Conservation (phyloP, 2,888 invertebrate genomes). For the Temnothorax unifasciatus region DNA sequence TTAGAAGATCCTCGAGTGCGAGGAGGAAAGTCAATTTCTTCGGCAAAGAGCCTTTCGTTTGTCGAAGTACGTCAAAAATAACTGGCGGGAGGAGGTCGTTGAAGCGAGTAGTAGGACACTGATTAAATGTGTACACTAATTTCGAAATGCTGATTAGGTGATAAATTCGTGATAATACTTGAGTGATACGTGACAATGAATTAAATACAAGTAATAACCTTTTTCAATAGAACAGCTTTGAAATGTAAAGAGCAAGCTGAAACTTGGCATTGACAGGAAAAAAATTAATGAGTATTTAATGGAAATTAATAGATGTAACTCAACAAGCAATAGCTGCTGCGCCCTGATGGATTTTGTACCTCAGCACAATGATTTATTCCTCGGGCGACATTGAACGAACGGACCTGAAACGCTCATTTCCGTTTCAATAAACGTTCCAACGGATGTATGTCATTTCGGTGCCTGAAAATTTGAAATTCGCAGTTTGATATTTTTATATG, state of each 20-base stretch:
- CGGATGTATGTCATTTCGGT: slow-evolving; percentile 32
- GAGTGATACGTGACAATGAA: neutral
- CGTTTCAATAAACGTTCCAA: slow-evolving; percentile 41
- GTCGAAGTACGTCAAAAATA: slow-evolving; percentile 27
- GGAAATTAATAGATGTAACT: neutral
- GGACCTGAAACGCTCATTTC: slow-evolving; percentile 39
- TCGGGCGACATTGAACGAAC: neutral
- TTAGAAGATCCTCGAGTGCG: slow-evolving; percentile 36
- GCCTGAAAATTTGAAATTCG: slow-evolving; percentile 47
- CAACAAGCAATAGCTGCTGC: neutral
- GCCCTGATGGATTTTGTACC: neutral
- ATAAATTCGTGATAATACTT: neutral
- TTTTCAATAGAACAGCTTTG: neutral
- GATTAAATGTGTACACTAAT: neutral
- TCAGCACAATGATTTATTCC: slow-evolving; percentile 19
- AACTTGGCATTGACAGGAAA: neutral
- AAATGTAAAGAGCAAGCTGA: neutral
- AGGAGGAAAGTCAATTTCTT: slow-evolving; percentile 45
- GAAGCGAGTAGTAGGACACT: neutral
- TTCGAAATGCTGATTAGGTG: neutral
- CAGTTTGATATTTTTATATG: slow-evolving; percentile 43
- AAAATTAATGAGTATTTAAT: neutral
- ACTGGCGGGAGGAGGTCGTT: neutral
- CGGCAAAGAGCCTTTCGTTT: slow-evolving; percentile 2
- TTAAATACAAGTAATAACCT: neutral